phyloP scores from a whole-genome alignment of 2,113 vertebrate species.

The Apaloderma vittatum region DNA sequence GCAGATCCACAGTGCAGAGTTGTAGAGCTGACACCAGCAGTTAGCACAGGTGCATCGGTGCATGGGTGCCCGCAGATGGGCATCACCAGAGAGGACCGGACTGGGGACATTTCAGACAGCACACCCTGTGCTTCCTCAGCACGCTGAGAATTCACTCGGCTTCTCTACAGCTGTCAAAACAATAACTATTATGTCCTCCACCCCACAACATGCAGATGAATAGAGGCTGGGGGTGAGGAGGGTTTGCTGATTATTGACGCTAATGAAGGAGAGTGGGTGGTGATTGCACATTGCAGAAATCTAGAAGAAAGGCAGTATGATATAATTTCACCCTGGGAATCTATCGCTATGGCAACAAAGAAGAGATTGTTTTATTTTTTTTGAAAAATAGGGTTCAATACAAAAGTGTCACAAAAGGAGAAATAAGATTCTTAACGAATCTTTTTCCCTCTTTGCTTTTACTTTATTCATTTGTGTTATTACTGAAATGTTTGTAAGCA shows the following conservation, averaged over 20 bases:
- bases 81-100: background rate
- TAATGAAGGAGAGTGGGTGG: slow-evolving; percentile 79
- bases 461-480: slow-evolving; percentile 35
- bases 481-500: slow-evolving; percentile 9
- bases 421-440: slow-evolving; percentile 39
- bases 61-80: rapidly evolving
- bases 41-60: background rate
- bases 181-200: background rate
- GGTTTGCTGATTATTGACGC: slow-evolving; percentile 69
- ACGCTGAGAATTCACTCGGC: background rate
- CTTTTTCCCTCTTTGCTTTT: background rate
- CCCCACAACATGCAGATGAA: slow-evolving; percentile 18
- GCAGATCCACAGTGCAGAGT: background rate
- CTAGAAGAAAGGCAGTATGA: slow-evolving; percentile 78
- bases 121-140: background rate
- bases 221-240: slow-evolving; percentile 30
- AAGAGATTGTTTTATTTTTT: slow-evolving; percentile 13
- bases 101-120: background rate
- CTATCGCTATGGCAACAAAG: slow-evolving; percentile 83
- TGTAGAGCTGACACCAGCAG: background rate
- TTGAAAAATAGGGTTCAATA: slow-evolving; percentile 49
- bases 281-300: slow-evolving; percentile 74
- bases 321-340: slow-evolving; percentile 78
- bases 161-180: slow-evolving; percentile 31
- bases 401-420: slow-evolving; percentile 40